A percentile compares a stretch with the other conserved stretches of the same genome.
Conservation (phyloP, 2,888 invertebrate genomes). For the Diplazon laetatorius region DNA sequence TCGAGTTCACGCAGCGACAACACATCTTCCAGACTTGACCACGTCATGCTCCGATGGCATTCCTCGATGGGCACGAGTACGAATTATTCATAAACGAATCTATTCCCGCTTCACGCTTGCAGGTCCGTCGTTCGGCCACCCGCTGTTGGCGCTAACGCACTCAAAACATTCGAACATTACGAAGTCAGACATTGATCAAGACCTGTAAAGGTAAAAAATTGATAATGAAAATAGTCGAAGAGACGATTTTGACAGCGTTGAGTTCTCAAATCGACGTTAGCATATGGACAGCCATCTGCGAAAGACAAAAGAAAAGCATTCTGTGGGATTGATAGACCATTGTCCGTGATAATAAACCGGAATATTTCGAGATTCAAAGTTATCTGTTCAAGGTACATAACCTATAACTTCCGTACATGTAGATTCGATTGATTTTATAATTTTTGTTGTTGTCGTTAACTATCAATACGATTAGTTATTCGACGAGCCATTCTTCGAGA, state of each 20-base stretch:
- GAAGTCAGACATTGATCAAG: neutral
- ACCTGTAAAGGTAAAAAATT: neutral
- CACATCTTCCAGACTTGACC: slow-evolving; percentile 58
- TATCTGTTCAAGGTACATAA: neutral
- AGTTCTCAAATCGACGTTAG: slow-evolving; percentile 1
- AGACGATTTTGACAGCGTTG: neutral
- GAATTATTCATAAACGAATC: slow-evolving; percentile 60
- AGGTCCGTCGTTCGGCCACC: neutral
- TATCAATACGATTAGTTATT: slow-evolving; percentile 11
- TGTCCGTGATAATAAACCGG: slow-evolving; percentile 43
- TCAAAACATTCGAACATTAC: neutral
- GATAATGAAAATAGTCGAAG: neutral
- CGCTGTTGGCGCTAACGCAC: slow-evolving; percentile 25
- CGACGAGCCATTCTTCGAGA: no score
- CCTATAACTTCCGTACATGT: slow-evolving; percentile 31
- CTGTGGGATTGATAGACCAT: slow-evolving; percentile 49
- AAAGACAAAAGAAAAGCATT: slow-evolving; percentile 16
- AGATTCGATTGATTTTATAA: slow-evolving; percentile 27
- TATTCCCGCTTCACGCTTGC: slow-evolving; percentile 9
- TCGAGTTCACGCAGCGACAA: slow-evolving; percentile 68
- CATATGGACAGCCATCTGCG: neutral
- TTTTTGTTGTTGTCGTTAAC: neutral
- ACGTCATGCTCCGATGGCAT: slow-evolving; percentile 52
- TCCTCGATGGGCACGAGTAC: slow-evolving; percentile 55
- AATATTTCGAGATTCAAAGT: slow-evolving; percentile 29